These are phyloP conservation scores for Drosophila bipectinata DNA, from an alignment of 1,140 invertebrate genomes.

Conservation along the genomic window DNA sequence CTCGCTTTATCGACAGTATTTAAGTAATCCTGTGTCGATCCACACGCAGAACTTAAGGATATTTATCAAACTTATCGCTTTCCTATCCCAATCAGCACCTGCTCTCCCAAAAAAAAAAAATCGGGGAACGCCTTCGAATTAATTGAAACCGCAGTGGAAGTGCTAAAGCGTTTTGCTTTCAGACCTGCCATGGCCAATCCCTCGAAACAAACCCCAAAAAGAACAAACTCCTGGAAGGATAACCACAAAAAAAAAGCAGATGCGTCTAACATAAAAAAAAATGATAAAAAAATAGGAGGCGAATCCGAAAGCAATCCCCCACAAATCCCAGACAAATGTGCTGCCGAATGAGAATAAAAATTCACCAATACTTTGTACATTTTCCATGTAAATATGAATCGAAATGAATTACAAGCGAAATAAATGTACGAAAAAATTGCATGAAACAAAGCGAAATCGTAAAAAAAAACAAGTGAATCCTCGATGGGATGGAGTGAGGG, in stretches of 20 bases:
- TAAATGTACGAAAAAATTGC: slow-evolving; percentile 76
- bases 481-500: slow-evolving; percentile 25
- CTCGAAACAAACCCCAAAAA: slow-evolving; percentile 39
- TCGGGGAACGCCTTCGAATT: slow-evolving; percentile 65
- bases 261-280: slow-evolving; percentile 66
- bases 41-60: slow-evolving; percentile 7
- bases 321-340: slow-evolving; percentile 76
- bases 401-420: slow-evolving; percentile 81
- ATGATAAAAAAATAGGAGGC: slow-evolving; percentile 14
- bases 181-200: slow-evolving; percentile 36
- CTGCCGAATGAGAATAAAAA: slow-evolving; percentile 48
- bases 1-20: slow-evolving; percentile 7
- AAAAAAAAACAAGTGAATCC: slow-evolving; percentile 66
- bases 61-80: slow-evolving; percentile 2
- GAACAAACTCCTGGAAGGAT: slow-evolving; percentile 12
- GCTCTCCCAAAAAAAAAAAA: not conserved
- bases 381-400: slow-evolving; percentile 78
- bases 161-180: slow-evolving; percentile 62
- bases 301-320: slow-evolving; percentile 49
- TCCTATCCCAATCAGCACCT: slow-evolving; percentile 3
- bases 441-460: slow-evolving; percentile 67
- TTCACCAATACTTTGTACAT: slow-evolving; percentile 52
- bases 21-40: slow-evolving; percentile 27
- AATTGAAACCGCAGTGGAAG: slow-evolving; percentile 76
- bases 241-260: slow-evolving; percentile 52